phyloP scores from a whole-genome alignment of 2,113 vertebrate species.

The Toxotes chatareus region DNA sequence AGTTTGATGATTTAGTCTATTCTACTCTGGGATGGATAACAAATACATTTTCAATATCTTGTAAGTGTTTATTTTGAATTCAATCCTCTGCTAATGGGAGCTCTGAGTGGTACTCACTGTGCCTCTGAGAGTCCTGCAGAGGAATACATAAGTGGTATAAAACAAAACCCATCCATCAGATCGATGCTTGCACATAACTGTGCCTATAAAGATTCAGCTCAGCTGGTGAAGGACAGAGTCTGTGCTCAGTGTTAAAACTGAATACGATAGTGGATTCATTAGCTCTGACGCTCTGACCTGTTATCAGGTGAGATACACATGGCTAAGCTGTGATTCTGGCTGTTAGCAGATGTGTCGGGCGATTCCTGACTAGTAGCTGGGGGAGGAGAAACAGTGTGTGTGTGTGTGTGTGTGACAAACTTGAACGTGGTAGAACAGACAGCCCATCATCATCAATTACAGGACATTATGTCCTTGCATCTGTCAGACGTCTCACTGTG shows the following conservation, averaged over 20 bases:
- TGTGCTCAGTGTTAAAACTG: conserved; percentile 13
- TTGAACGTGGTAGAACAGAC: conserved; percentile 39
- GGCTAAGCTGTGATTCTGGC: conserved; percentile 39
- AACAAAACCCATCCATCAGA: conserved; percentile 50
- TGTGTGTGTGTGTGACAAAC: conserved; percentile 25
- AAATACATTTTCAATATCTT: conserved; percentile 27
- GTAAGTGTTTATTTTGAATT: conserved; percentile 39
- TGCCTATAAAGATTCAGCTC: conserved; percentile 16
- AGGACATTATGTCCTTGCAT: conserved; percentile 57
- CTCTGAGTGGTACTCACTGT: conserved; percentile 24
- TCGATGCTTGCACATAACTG: conserved; percentile 24
- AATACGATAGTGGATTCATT: conserved; percentile 2
- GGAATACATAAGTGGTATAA: conserved; percentile 43
- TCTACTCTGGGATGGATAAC: conserved; percentile 12
- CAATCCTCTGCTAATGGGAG: conserved; percentile 25
- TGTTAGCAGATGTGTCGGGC: conserved; percentile 37
- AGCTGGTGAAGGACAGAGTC: conserved; percentile 29
- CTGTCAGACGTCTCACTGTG: conserved; percentile 24
- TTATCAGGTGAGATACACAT: conserved; percentile 52
- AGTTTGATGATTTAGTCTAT: background rate
- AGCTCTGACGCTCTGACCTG: background rate
- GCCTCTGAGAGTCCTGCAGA: conserved; percentile 50
- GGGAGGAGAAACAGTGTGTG: background rate
- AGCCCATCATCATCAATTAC: conserved; percentile 57
- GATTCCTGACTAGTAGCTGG: conserved; percentile 33